Evolutionary conservation across 1,140 invertebrate genomes (phyloP), one percentile per base, ranked within the genome.

Genomic region (Sipha flava): DNA sequence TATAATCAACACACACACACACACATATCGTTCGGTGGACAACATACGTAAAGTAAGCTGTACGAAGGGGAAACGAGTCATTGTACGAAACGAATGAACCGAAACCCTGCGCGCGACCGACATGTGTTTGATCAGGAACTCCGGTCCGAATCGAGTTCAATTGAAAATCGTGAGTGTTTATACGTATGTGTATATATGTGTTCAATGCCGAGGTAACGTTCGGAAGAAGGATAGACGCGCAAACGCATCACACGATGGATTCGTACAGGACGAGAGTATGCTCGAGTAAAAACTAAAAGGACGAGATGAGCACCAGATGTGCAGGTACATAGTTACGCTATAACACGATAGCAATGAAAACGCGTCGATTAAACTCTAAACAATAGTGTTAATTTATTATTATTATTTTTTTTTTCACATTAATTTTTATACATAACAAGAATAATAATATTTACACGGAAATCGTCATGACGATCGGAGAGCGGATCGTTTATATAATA

Each of bases 21-120:
- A 1, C 34, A n/a, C 16, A 29, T 7, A 16, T 26, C 3, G 7
- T 29, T 29, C 14, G 3, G 10, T 31, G 21, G 5, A 9, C 9
- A 59, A 29, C 29, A 59, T 59, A 59, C 4, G 3, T 29, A 5
- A n/a, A n/a, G n/a, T n/a, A n/a, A n/a, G n/a, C n/a, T n/a, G n/a
- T n/a, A n/a, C 2, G 21, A 26, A 43, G 66, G 40, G 16, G 14
- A 47, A 70, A 70, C 66, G 70, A 57, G 34, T 43, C 52, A 77
- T 77, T 77, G 73, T 77, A 59, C 73, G 37, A 77, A 77, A 77
- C 73, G 73, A 77, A 77, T 77, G 73, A 57, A 77, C 73, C 73
- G 52, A 57, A 77, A 59, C 73, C 23, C 23, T n/a, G n/a, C 14
- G 47, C 29, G n/a, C 47, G 31, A 23, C 37, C 23, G 49, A 49